Percentiles rank a stretch among this genome's conserved stretches.
phyloP scores from a whole-genome alignment of 2,113 vertebrate genomes.

The Synchiropus splendidus region DNA sequence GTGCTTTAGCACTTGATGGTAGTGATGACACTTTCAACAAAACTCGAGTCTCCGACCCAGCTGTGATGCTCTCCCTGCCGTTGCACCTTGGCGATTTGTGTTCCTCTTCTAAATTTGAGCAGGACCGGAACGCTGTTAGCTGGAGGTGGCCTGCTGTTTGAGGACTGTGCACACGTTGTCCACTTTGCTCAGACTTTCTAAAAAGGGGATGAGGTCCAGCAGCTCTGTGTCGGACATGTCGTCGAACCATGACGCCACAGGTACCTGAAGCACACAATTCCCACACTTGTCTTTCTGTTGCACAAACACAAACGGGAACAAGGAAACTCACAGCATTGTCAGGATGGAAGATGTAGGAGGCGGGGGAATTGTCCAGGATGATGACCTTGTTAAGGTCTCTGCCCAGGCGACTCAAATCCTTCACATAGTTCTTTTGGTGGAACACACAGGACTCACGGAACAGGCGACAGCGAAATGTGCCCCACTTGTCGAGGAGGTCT shows the following conservation, averaged over 20 bases:
- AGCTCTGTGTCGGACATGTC: constrained; percentile 96
- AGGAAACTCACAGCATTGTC: constrained; percentile 80
- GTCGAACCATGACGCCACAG: constrained; percentile 94
- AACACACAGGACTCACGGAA: constrained; percentile 97
- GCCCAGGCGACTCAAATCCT: constrained; percentile 92
- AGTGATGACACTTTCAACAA: not conserved
- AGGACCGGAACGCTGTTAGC: constrained; percentile 63
- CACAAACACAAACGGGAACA: not conserved
- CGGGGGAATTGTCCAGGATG: constrained; percentile 94
- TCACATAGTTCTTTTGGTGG: constrained; percentile 93
- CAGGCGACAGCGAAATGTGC: constrained; percentile 86
- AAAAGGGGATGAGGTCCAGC: constrained; percentile 92
- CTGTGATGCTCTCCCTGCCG: too few relatives aligned
- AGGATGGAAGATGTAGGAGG: constrained; percentile 95
- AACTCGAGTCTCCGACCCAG: too few relatives aligned
- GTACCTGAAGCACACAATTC: constrained; percentile 70
- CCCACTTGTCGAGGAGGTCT: constrained; percentile 95
- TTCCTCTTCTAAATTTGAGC: too few relatives aligned
- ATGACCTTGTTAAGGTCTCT: constrained; percentile 88
- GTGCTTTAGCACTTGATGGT: constrained; percentile 29
- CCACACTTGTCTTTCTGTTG: not conserved
- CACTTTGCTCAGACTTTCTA: constrained; percentile 92
- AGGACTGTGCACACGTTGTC: constrained; percentile 90
- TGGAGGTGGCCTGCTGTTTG: constrained; percentile 81
- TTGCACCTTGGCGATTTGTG: too few relatives aligned